These are phyloP conservation scores for Chrysogorgia sp. DNA, from an alignment of 92 coral and sea anemone species.

Conservation along the genomic window DNA sequence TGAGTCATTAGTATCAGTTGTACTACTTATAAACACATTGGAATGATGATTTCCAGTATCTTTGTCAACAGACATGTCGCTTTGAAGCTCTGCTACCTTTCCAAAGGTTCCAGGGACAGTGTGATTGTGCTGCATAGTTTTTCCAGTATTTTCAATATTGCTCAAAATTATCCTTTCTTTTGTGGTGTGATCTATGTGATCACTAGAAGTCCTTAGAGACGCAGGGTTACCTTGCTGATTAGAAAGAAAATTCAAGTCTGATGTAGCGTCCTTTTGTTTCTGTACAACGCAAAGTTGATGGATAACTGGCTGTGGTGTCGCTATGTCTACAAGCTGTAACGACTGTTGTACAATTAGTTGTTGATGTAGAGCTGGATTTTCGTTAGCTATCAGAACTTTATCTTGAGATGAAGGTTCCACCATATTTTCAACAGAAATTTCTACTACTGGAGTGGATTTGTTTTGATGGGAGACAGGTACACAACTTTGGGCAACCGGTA, in stretches of 20 bases:
- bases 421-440: constrained; percentile 15
- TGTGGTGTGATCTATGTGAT: not conserved
- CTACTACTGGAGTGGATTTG: not conserved
- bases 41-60: not conserved
- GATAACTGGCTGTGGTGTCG: not conserved
- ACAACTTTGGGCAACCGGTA: not conserved
- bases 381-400: not conserved
- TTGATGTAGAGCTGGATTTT: not conserved
- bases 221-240: not conserved
- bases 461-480: not conserved
- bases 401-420: constrained; percentile 2
- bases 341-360: not conserved
- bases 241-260: not conserved
- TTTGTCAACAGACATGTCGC: not conserved
- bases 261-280: not conserved
- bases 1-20: not conserved
- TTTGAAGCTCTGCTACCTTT: not conserved
- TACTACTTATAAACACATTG: not conserved
- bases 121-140: not conserved
- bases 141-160: constrained; percentile 2
- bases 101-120: not conserved
- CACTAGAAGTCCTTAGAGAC: not conserved
- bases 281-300: not conserved
- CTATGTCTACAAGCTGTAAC: not conserved
- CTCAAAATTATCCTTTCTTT: not conserved